Evolutionary conservation across 2,797 vertebrate species (phyloP).

Genomic region (Luscinia megarhynchos): DNA sequence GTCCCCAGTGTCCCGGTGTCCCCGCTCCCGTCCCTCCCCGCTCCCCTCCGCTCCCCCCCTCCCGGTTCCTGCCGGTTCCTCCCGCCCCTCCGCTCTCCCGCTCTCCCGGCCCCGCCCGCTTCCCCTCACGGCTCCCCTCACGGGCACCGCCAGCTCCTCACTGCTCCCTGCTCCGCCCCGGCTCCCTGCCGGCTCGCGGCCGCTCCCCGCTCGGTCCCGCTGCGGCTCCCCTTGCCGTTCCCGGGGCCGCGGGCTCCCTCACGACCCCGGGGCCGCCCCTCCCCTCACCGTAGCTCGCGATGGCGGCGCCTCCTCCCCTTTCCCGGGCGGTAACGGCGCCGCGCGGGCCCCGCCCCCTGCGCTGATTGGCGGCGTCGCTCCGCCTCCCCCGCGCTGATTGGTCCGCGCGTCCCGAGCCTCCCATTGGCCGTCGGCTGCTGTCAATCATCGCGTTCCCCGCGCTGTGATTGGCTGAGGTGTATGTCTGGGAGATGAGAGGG

Average conservation of each 20-base stretch:
- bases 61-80: no score
- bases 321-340: not conserved
- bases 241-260: not conserved
- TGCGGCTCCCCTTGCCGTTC: not conserved
- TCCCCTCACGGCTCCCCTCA: no score
- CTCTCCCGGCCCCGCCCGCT: no score
- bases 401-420: fast-evolving
- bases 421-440: not conserved
- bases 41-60: no score
- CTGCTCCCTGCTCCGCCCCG: not conserved
- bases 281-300: not conserved
- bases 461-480: fast-evolving
- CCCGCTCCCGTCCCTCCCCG: no score
- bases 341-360: not conserved
- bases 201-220: not conserved
- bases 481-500: fast-evolving
- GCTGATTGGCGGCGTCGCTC: not conserved
- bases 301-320: not conserved
- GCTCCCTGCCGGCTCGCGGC: not conserved
- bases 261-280: not conserved
- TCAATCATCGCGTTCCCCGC: not conserved
- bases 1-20: no score
- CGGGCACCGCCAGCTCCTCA: no score
- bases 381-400: not conserved
- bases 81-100: no score